These are phyloP conservation scores for Sipha maydis DNA, from an alignment of 2,888 invertebrate species.

Conservation along the genomic window DNA sequence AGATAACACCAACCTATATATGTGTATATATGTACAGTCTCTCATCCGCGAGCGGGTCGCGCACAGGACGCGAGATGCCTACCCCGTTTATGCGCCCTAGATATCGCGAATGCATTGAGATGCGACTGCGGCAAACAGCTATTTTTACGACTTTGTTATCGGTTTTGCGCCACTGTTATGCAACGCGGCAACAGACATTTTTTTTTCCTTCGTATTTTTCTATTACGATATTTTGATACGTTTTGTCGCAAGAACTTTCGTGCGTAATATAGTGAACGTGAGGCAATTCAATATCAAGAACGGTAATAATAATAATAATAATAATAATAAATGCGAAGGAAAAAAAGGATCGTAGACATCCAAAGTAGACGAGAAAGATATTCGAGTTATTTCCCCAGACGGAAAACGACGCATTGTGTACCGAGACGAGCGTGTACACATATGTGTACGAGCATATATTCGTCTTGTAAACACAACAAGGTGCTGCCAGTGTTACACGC, in stretches of 20 bases:
- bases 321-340: no score
- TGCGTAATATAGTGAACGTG: not conserved
- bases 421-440: not conserved
- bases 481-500: not conserved
- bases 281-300: not conserved
- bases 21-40: not conserved
- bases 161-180: not conserved
- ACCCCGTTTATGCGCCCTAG: not conserved
- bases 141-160: not conserved
- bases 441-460: no score
- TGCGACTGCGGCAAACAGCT: not conserved
- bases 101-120: not conserved
- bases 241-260: not conserved
- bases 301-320: no score
- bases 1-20: slow-evolving; percentile 14
- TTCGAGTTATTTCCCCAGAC: not conserved
- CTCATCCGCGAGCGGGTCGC: not conserved
- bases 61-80: not conserved
- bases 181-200: not conserved
- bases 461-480: no score
- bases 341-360: not conserved
- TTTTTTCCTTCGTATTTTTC: not conserved
- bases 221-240: not conserved
- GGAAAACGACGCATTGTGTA: no score
- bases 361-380: not conserved